Conservation (phyloP, 2,113 vertebrate species). For the Sarotherodon lohbergeri region DNA sequence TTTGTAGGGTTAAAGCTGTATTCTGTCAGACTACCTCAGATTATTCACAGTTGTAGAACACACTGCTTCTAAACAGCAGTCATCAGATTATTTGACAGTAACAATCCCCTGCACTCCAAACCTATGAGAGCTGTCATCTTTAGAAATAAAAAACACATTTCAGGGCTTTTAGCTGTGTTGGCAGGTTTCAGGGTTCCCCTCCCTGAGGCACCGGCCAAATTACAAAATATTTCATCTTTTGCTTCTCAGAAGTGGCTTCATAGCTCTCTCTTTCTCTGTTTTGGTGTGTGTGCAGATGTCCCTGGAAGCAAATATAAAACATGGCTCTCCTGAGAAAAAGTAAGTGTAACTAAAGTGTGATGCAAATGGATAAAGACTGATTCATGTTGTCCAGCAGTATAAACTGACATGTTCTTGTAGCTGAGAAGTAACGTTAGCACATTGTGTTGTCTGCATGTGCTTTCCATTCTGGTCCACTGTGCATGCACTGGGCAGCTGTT, state of each 20-base stretch:
- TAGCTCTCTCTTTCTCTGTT: not conserved
- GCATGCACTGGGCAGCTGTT: not conserved
- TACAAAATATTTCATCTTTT: not conserved
- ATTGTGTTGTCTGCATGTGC: not conserved
- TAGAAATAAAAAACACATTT: not conserved
- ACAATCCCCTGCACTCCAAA: not conserved
- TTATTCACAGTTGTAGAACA: not conserved
- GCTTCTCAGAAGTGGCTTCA: not conserved
- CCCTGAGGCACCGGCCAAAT: not conserved
- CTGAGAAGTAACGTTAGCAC: not conserved
- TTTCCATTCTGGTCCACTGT: not conserved
- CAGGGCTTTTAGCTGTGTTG: not conserved
- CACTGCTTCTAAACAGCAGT: not conserved
- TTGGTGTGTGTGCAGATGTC: constrained; percentile 43
- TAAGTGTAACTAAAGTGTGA: constrained; percentile 61
- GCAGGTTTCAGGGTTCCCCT: not conserved
- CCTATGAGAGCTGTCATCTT: not conserved
- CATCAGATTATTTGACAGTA: not conserved
- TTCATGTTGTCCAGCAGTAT: not conserved
- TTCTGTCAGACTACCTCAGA: not conserved
- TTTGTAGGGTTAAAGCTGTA: not conserved
- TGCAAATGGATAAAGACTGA: not conserved
- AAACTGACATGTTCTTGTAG: not conserved
- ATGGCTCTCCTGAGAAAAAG: constrained; percentile 89
- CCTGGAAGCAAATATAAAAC: constrained; percentile 43